Base-by-base conservation (phyloP, 2,888 invertebrate species). In the Xylophagus ater region DNA sequence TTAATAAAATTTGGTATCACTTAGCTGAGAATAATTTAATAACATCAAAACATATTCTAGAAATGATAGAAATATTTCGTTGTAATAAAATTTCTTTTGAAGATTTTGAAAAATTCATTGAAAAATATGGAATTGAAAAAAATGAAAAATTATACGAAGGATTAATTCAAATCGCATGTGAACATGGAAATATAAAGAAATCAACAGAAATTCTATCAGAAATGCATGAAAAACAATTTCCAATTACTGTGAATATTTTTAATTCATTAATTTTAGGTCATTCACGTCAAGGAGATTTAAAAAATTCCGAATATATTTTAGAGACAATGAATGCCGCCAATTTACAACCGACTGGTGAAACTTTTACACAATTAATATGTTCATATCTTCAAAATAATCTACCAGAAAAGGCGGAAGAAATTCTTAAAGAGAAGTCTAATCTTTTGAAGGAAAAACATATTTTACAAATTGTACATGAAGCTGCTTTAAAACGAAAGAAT, bases 231-330 rank as follows among this genome's bases (percentile, higher is more conserved):
- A 59, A 62, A 13, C 62, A 62, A 2, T 56, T 72, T 30, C 58
- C 73, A 1, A 62, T 74, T 0, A 72, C 71, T n/a, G 74, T 75
- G 49, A 62, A 59, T 41, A 61, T 74, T 14, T 77, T 77, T 37
- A 73, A 74, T 49, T 67, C 71, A 1, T 60, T 82, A 1, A 69
- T 80, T 8, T 54, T 75, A 38, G 74, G 72, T 9, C 72, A 79
- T 55, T 55, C 56, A 0, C 52, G 53, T 2, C 54, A 47, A 33
- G 59, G 58, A 1, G 63, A 71, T 44, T 37, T 68, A 2, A 38
- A 62, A 2, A 68, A 67, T 19, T 70, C 68, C 3, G 57, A 70
- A 48, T 60, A 68, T 41, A 68, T 75, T 1, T 49, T 74, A 4
- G 62, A 64, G 24, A 73, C 71, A 56, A 77, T 80, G 76, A 66